phyloP scores from a whole-genome alignment of 2,888 invertebrate genomes.

The Germaria angustata region DNA sequence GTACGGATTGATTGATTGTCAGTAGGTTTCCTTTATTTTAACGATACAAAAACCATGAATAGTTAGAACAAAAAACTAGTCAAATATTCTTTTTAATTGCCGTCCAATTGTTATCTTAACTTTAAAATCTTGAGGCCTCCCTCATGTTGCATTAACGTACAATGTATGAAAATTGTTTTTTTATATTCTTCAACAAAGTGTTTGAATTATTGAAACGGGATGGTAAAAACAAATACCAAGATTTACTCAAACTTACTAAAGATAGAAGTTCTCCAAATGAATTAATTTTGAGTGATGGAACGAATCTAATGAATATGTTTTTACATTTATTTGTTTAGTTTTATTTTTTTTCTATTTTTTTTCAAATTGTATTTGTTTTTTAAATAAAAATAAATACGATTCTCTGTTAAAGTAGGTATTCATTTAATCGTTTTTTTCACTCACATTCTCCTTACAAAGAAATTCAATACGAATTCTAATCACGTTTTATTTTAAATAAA shows the following conservation, averaged over 20 bases:
- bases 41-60: conserved; percentile 38
- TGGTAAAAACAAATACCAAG: conserved; percentile 8
- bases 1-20: conserved; percentile 58
- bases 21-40: conserved; percentile 59
- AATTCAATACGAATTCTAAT: conserved; percentile 37
- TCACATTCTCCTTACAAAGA: conserved; percentile 24
- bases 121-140: conserved; percentile 36
- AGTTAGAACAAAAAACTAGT: conserved; percentile 14
- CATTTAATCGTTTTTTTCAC: conserved; percentile 4
- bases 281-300: conserved; percentile 53
- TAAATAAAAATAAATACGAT: neutral
- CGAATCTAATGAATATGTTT: conserved; percentile 42
- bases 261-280: conserved; percentile 8
- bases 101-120: conserved; percentile 49
- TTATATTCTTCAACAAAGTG: conserved; percentile 1
- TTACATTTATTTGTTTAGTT: conserved; percentile 26
- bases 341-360: no score
- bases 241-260: neutral
- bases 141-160: neutral
- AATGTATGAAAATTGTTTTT: neutral
- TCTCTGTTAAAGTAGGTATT: conserved; percentile 10
- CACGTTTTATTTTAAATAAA: conserved; percentile 55
- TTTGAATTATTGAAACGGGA: conserved; percentile 42
- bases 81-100: conserved; percentile 54
- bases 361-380: conserved; percentile 3